Evolutionary conservation across 2,888 invertebrate species (phyloP), one percentile per base, ranked within the genome.

Genomic region (Tipula lateralis): DNA sequence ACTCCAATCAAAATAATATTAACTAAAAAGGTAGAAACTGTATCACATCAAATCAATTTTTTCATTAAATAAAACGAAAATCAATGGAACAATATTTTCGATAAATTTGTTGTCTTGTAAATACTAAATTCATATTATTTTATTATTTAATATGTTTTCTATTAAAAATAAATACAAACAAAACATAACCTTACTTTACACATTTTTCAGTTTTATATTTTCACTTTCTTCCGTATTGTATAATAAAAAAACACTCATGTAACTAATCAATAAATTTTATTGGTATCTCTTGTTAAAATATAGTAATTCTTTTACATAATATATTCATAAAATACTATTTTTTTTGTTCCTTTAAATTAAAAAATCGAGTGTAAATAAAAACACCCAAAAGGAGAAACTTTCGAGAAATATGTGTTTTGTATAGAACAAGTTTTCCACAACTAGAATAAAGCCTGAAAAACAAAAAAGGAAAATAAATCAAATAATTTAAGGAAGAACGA

Each of bases 101-200:
- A 66, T 12, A 24, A 1, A 50, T 50, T 44, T n/a, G 5, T 50
- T 50, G 7, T 50, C 16, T 44, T 44, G 2, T 44, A 39, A 39
- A 39, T 39, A 9, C 39, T 2, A 2, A 50, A 50, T 50, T 9
- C 12, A 39, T 39, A 39, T 12, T 39, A 39, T 39, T 50, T 50
- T 50, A 24, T 50, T 50, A 9, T 50, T 50, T 50, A 66, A 9
- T 66, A 24, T 66, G 24, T 24, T 24, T 66, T 24, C 19, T 66
- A 24, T 66, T 24, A 7, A 9, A 66, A 19, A n/a, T n/a, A n/a
- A n/a, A 66, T 24, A 7, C 66, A 66, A 66, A 24, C 66, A 24
- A 66, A 7, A 66, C 66, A 66, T 66, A 66, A 66, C 66, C 66
- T 66, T 66, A 66, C 66, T 66, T 66, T 66, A 24, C 66, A 66